Conservation (phyloP, 2,888 invertebrate species). For the Gerosis bhagava region DNA sequence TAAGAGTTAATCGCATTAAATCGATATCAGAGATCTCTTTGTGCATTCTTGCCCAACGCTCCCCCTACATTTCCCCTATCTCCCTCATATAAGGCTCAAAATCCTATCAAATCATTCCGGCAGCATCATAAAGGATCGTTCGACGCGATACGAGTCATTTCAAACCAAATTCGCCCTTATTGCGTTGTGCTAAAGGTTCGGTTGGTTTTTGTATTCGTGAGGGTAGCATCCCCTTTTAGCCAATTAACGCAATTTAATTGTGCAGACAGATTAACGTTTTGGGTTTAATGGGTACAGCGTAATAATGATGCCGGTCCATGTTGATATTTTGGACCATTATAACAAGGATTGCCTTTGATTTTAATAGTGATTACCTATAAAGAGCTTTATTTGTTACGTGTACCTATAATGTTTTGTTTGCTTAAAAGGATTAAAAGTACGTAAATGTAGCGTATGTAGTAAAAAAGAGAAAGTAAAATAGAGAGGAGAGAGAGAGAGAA, state of each 20-base stretch:
- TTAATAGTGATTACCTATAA: slow-evolving; percentile 21
- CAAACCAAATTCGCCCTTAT: slow-evolving; percentile 45
- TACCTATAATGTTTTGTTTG: slow-evolving; percentile 11
- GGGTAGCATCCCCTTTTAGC: slow-evolving; percentile 54
- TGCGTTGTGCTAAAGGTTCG: slow-evolving; percentile 34
- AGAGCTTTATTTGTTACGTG: too few species aligned
- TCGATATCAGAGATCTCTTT: slow-evolving; percentile 71
- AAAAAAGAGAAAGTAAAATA: too few species aligned
- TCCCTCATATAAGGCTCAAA: slow-evolving; percentile 27
- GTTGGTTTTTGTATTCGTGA: slow-evolving; percentile 33
- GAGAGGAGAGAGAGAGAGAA: too few species aligned
- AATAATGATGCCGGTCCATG: slow-evolving; percentile 39
- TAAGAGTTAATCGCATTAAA: slow-evolving; percentile 75
- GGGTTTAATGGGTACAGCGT: slow-evolving; percentile 76
- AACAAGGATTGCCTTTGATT: slow-evolving; percentile 7
- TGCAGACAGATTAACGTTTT: slow-evolving; percentile 71
- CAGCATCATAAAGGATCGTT: slow-evolving; percentile 64
- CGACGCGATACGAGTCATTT: slow-evolving; percentile 29
- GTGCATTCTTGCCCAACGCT: slow-evolving; percentile 53
- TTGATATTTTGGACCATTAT: slow-evolving; percentile 15
- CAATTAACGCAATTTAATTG: slow-evolving; percentile 81
- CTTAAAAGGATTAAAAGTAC: slow-evolving; percentile 1
- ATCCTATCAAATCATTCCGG: slow-evolving; percentile 53
- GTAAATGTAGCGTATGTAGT: too few species aligned
- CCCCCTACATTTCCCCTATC: slow-evolving; percentile 38